These are phyloP conservation scores for Propithecus coquereli DNA, from an alignment of 2,113 vertebrate species.

Conservation along the genomic window DNA sequence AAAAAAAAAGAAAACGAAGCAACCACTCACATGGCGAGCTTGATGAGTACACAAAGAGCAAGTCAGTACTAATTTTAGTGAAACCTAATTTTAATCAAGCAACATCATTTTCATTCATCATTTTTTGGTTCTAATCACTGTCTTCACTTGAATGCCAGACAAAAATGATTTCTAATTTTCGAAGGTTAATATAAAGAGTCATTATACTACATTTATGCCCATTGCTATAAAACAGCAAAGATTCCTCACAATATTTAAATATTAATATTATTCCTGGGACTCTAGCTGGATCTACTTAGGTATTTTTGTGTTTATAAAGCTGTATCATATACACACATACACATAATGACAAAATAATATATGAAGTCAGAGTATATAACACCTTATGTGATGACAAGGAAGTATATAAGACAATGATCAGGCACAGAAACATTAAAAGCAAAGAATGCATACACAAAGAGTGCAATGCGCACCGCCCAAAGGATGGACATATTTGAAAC, in stretches of 20 bases:
- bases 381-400: neutral
- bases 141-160: conserved; percentile 46
- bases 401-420: neutral
- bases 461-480: too few relatives aligned
- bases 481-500: too few relatives aligned
- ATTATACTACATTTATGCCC: neutral
- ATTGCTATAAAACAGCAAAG: neutral
- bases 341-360: neutral
- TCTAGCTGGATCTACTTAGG: neutral
- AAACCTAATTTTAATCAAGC: conserved; percentile 70
- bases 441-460: too few relatives aligned
- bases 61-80: conserved; percentile 63
- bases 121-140: conserved; percentile 49
- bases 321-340: neutral
- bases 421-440: neutral
- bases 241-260: neutral
- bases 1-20: too few relatives aligned
- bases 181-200: conserved; percentile 47
- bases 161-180: conserved; percentile 47
- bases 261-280: neutral
- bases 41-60: conserved; percentile 59
- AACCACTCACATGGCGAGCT: conserved; percentile 14
- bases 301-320: neutral
- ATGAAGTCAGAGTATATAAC: neutral
- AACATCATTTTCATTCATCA: conserved; percentile 63